Base-by-base conservation (phyloP, 2,113 vertebrate genomes). In the Ciconia maguari region DNA sequence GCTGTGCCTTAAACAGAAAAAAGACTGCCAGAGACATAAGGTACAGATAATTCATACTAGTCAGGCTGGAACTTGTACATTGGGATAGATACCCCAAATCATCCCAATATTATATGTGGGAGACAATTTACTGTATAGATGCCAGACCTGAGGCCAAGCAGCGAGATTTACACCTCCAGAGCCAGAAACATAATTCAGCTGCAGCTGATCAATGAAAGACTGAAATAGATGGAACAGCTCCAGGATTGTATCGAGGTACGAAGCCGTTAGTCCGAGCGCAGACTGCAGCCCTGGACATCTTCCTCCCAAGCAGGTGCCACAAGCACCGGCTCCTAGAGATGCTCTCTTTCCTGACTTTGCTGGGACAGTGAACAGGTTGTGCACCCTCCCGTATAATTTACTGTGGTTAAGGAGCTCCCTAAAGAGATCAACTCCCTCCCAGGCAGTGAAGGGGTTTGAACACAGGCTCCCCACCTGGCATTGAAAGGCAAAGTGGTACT, bases 181-280 rank as follows among this genome's bases (percentile, higher is more conserved):
- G 66, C 66, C 84, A 95, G 84, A 29, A 85, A 20, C 1, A 4
- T 58, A 77, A 62, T 51, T 91, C 54, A 85, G 26, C 57, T 83
- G 32, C 38, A 84, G n/a, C 69, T 93, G 83, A 76, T 87, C 94
- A 41, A 24, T 87, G 65, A 30, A 69, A 93, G 44, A 18, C 74
- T 89, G 48, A 82, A 89, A 83, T 14, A 78, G 48, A 44, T 54
- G 41, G 65, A 81, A 7, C 51, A 76, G 74, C 44, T 94, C 65
- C 70, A 69, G 55, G 57, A 29, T 2, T 69, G 18, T 66, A 44
- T 15, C 0, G 3, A 72, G 75, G 79, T 48, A 25, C 1, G 3
- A 87, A 86, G 44, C 38, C 2, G 5, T 91, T 51, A 64, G 8
- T 18, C 17, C 0, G 0, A 42, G 65, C 3, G 1, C 64, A 32